Percentiles rank a stretch among this genome's conserved stretches.
Conservation (phyloP, 1,140 invertebrate genomes). For the Potamilus streckersoni region DNA sequence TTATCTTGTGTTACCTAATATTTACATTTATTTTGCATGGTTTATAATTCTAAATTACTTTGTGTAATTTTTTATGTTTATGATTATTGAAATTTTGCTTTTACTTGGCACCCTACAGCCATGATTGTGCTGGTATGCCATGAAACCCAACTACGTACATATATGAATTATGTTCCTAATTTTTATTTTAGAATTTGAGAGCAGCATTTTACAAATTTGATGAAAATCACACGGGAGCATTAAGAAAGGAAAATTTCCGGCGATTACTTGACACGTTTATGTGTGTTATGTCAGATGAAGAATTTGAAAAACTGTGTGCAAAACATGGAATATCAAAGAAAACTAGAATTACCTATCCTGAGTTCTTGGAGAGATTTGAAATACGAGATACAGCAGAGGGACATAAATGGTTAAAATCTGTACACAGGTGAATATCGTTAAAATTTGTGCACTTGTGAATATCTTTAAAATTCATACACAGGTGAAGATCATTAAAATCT, state of each 20-base stretch:
- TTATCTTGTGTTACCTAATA: not conserved
- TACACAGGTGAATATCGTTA: constrained; percentile 47
- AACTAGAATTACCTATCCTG: constrained; percentile 50
- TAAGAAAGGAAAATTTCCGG: constrained; percentile 59
- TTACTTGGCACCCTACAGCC: too few relatives aligned
- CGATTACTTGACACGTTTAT: constrained; percentile 62
- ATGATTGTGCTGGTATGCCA: too few relatives aligned
- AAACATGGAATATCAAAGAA: constrained; percentile 51
- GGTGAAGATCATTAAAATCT: constrained; percentile 38
- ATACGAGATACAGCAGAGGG: constrained; percentile 59
- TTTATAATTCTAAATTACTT: not conserved
- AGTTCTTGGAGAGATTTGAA: constrained; percentile 61
- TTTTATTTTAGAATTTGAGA: constrained; percentile 52
- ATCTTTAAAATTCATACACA: not conserved
- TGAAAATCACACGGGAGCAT: constrained; percentile 56
- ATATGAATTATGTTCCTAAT: not conserved
- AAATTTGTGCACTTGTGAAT: constrained; percentile 31
- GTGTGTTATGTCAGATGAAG: constrained; percentile 56
- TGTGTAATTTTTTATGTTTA: not conserved
- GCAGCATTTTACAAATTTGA: constrained; percentile 66
- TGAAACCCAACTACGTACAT: not conserved
- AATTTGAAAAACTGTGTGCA: constrained; percentile 61
- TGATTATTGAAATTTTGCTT: too few relatives aligned
- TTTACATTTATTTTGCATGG: not conserved
- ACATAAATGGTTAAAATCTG: constrained; percentile 62